Evolutionary conservation across 2,888 invertebrate genomes (phyloP), one percentile per base, ranked within the genome.

Genomic region (Cataglyphis albicans): DNA sequence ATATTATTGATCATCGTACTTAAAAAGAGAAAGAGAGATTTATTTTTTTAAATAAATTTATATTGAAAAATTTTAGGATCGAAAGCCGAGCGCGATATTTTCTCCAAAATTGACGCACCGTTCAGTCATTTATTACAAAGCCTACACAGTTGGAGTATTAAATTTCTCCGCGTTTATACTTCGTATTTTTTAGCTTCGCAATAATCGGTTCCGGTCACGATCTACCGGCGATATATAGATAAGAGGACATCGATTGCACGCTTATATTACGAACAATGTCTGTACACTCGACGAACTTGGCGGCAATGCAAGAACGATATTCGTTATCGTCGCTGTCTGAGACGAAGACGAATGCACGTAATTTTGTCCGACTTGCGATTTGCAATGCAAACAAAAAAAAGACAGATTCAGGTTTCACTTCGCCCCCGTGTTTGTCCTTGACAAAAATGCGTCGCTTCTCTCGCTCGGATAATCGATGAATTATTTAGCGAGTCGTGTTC

Each of bases 401-500:
- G 35, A 64, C 64, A 81, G 35, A 64, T 75, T 81, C 61, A 25
- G 72, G 7, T 81, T 81, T 81, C 52, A 52, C 76, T 76, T 64
- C 78, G 63, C 9, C 61, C 18, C n/a, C 38, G 64, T 55, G 52
- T 64, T 76, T 59, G 52, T 64, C 64, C 75, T 63, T 63, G 81
- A 81, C 75, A 35, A n/a, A n/a, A n/a, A n/a, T 74, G 55, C 48
- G 52, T 38, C 48, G 70, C 48, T 44, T 7, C 38, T 52, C 15
- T 63, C 76, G 65, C 64, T 21, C 78, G 44, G 15, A 29, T 78
- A 65, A 76, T 29, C 81, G 82, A 57, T 80, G 82, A 82, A 82
- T 82, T 80, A 82, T 82, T 82, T 65, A 80, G 78, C 64, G 57
- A 38, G 63, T 38, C 41, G 61, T 63, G 76, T 61, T 80, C 80